Conservation (phyloP, 2,888 invertebrate species). For the Liposcelis brunnea region DNA sequence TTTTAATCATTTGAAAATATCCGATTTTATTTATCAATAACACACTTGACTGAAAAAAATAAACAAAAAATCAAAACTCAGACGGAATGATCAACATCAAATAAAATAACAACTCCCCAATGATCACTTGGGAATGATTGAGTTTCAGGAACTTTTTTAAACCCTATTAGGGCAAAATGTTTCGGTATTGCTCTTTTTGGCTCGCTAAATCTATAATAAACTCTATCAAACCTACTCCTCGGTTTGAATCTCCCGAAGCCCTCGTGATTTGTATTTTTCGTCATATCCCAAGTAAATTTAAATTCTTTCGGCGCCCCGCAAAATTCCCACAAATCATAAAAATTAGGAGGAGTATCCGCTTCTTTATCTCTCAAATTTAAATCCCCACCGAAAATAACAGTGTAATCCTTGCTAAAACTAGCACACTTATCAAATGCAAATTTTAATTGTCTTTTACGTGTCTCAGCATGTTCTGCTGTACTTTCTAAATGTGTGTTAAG, state of each 20-base stretch:
- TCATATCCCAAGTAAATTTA: constrained; percentile 38
- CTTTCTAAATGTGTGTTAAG: constrained; percentile 41
- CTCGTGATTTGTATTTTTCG: constrained; percentile 35
- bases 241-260: constrained; percentile 23
- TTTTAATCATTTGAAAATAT: too few relatives aligned
- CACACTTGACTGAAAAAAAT: not conserved
- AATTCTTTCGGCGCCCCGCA: constrained; percentile 33
- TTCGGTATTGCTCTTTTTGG: constrained; percentile 23
- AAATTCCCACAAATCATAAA: constrained; percentile 33
- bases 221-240: constrained; percentile 34
- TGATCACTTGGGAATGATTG: constrained; percentile 37
- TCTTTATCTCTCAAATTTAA: constrained; percentile 39
- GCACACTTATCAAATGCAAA: not conserved
- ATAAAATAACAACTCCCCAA: constrained; percentile 30
- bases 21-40: not conserved
- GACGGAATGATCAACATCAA: constrained; percentile 16
- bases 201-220: constrained; percentile 25
- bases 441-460: constrained; percentile 29
- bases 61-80: not conserved
- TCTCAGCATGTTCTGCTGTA: constrained; percentile 27
- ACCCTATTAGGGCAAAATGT: constrained; percentile 33
- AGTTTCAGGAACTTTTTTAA: constrained; percentile 29
- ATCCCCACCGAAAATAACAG: constrained; percentile 38
- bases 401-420: constrained; percentile 16
- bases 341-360: constrained; percentile 28